These are phyloP conservation scores for Cassiopea xamachana DNA, from an alignment of 30 jellyfish, hydroid and myxozoan species.

Conservation along the genomic window DNA sequence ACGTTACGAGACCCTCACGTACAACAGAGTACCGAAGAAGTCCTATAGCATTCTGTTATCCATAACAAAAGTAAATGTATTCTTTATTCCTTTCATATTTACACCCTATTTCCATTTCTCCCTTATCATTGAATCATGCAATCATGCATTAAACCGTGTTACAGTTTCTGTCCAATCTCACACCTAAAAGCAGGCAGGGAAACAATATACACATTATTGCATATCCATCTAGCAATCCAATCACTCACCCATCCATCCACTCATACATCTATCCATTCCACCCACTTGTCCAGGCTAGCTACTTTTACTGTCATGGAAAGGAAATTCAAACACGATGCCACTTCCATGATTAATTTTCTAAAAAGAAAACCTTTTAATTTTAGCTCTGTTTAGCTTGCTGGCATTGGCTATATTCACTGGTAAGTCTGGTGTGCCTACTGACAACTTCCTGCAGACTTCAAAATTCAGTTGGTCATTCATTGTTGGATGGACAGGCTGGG, in stretches of 20 bases:
- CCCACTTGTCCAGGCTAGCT: background rate
- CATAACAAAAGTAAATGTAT: no score
- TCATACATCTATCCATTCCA: background rate
- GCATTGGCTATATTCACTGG: constrained; percentile 92
- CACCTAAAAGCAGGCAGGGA: no score
- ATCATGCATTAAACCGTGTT: no score
- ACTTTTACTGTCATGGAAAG: background rate
- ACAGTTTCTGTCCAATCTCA: no score
- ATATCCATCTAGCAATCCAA: background rate
- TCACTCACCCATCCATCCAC: background rate
- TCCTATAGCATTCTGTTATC: no score
- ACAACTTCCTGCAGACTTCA: constrained; percentile 30
- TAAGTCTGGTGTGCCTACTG: constrained; percentile 81
- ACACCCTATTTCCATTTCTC: no score
- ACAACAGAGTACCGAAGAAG: no score
- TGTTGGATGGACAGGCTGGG: constrained; percentile 92
- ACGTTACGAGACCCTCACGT: no score
- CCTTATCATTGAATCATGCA: no score
- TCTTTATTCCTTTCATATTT: no score
- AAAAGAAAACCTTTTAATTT: background rate
- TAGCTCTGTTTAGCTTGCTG: constrained; percentile 80
- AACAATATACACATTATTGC: no score
- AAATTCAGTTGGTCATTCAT: constrained; percentile 79
- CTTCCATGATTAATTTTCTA: no score
- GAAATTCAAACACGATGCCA: background rate